Percentiles rank a stretch among this genome's conserved stretches.
phyloP scores from a whole-genome alignment of 2,888 invertebrate species.

The Clusia tigrina region DNA sequence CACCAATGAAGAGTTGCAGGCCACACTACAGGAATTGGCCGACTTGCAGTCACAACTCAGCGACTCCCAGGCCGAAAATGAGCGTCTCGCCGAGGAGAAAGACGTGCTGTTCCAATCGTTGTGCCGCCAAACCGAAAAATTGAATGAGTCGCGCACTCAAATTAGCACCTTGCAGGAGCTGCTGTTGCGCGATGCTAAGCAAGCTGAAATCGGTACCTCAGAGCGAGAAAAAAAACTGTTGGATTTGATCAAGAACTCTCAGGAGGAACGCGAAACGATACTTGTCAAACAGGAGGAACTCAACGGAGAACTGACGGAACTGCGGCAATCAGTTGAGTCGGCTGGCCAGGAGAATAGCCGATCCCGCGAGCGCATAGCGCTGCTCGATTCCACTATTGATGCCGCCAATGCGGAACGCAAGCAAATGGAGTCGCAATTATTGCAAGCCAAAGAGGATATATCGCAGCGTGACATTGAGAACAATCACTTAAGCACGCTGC shows the following conservation, averaged over 20 bases:
- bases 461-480: slow-evolving; percentile 83
- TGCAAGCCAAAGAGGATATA: slow-evolving; percentile 76
- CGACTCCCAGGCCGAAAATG: slow-evolving; percentile 88
- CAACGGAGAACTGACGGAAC: slow-evolving; percentile 73
- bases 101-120: slow-evolving; percentile 87
- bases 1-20: slow-evolving; percentile 91
- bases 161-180: slow-evolving; percentile 86
- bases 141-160: slow-evolving; percentile 84
- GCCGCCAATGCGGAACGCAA: slow-evolving; percentile 78
- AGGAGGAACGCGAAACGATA: slow-evolving; percentile 80
- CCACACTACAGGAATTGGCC: slow-evolving; percentile 90
- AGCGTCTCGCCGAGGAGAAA: slow-evolving; percentile 87
- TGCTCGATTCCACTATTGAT: slow-evolving; percentile 78
- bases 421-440: slow-evolving; percentile 76
- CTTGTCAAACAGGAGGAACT: slow-evolving; percentile 81
- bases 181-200: slow-evolving; percentile 74
- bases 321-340: slow-evolving; percentile 70
- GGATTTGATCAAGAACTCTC: slow-evolving; percentile 82
- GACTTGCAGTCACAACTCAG: slow-evolving; percentile 88
- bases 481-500: slow-evolving; percentile 75
- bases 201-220: slow-evolving; percentile 73
- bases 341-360: slow-evolving; percentile 73
- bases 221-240: slow-evolving; percentile 84
- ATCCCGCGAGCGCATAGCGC: slow-evolving; percentile 73
- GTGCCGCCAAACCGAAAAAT: slow-evolving; percentile 89